Base-by-base conservation (phyloP, 2,888 invertebrate genomes). In the Tetranychus truncatus region DNA sequence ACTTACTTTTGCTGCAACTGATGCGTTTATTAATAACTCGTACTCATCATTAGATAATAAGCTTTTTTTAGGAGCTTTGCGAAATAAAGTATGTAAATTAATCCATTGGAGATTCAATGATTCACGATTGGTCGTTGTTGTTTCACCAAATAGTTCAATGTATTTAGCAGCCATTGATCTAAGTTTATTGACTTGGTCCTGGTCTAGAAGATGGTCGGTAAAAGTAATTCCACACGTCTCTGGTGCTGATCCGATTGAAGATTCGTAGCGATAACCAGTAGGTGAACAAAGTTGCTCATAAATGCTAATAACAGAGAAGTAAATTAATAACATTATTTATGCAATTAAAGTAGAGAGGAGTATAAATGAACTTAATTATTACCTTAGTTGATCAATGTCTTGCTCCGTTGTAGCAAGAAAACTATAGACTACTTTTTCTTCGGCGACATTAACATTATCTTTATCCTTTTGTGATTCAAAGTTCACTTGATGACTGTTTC, bases 101-200 rank as follows among this genome's bases (percentile, higher is more conserved):
- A 73, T 15, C 73, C 73, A 73, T 55, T 65, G 21, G 4, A 73
- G n/a, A 24, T 73, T 73, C 4, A 20, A 55, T 55, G 73, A 73
- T 73, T 73, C 73, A 20, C 73, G 21, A 21, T 73, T 66, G 6
- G 21, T 55, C 5, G n/a, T 24, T 21, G 21, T 73, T 66, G 73
- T 65, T 15, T 55, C 65, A 44, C 73, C 73, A n/a, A 73, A 34
- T 18, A 24, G 11, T 11, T 21, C 65, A 34, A 21, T 73, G 11
- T 24, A 65, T 6, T 65, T 65, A 8, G 8, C 34, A 15, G 73
- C 55, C 46, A 73, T 73, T 21, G 11, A 6, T 24, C 55, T n/a
- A 3, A 73, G 21, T 65, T 21, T 21, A 18, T 24, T 20, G 3
- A 65, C 1, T 5, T 15, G 18, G 9, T 55, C 24, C 8, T n/a